Evolutionary conservation across 92 coral and sea anemone genomes (phyloP), one percentile per base, ranked within the genome.

Genomic region (Paramuricea clavata): DNA sequence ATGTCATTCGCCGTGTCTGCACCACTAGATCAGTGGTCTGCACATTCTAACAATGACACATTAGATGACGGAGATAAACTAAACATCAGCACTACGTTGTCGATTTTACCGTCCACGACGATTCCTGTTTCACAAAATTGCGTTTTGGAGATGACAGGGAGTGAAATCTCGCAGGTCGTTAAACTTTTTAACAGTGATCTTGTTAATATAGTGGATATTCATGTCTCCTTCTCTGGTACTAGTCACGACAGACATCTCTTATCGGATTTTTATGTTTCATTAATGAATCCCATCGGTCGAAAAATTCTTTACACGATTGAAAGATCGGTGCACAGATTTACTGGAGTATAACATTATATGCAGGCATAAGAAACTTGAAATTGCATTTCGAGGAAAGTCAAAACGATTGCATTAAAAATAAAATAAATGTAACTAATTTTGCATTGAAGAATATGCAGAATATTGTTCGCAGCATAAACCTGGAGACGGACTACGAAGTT

Each of bases 231-330:
- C 31, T n/a, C 26, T 26, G 15, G 15, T 15, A 6, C 31, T 22
- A 21, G 13, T 28, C 10, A 60, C 68, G 32, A 60, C 31, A 15
- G n/a, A 9, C 9, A 60, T 9, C 68, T 60, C 2, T 60, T 60
- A 9, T 23, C 30, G 28, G 31, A 60, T 28, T 11, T 60, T 23
- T 1, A 60, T n/a, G n/a, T 60, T 60, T 16, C 33, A 60, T 60
- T 60, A 60, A 10, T 13, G 68, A 60, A 26, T 60, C 68, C 31
- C 68, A 60, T 60, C 32, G 68, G 68, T 60, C 68, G 68, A 60
- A 30, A 60, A 26, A 60, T 60, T 60, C 68, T 60, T 5, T 60
- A 60, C n/a, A 26, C 68, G 15, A 30, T 60, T 22, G 68, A 60
- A 16, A 28, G 11, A 10, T 0, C 15, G n/a, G 2, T 60, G 5